These are phyloP conservation scores for Scolanthus callimorphus DNA, from an alignment of 92 coral and sea anemone genomes.

Conservation along the genomic window DNA sequence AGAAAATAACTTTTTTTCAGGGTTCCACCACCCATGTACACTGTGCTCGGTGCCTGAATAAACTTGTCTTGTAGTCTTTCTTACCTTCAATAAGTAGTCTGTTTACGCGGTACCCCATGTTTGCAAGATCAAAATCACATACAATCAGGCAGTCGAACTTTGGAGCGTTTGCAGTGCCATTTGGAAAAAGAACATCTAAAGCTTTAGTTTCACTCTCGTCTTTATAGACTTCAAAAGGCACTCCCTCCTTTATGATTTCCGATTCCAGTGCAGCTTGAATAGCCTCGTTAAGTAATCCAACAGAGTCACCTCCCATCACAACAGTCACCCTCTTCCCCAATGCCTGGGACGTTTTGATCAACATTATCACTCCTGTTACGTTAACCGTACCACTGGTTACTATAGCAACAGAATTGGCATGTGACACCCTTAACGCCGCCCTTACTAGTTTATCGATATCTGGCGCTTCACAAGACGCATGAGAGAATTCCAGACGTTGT, in stretches of 20 bases:
- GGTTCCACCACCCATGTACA: too few relatives aligned
- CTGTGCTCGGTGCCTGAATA: too few relatives aligned
- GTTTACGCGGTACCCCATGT: too few relatives aligned
- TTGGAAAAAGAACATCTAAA: constrained; percentile 42
- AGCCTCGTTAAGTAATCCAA: constrained; percentile 24
- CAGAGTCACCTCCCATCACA: constrained; percentile 34
- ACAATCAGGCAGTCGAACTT: too few relatives aligned
- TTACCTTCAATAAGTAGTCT: too few relatives aligned
- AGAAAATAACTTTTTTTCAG: too few relatives aligned
- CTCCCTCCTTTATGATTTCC: constrained; percentile 25
- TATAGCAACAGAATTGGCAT: constrained; percentile 56
- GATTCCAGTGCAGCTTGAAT: constrained; percentile 20
- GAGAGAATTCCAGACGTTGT: constrained; percentile 41
- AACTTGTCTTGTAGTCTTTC: too few relatives aligned
- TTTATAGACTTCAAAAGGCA: constrained; percentile 47
- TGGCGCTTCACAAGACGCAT: constrained; percentile 56
- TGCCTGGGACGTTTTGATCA: constrained; percentile 73
- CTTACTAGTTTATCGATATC: constrained; percentile 54
- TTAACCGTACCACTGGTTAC: constrained; percentile 59
- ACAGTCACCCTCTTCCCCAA: constrained; percentile 54
- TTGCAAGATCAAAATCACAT: too few relatives aligned
- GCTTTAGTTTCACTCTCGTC: constrained; percentile 31
- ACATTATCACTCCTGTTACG: constrained; percentile 51
- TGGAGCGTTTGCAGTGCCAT: constrained; percentile 19
- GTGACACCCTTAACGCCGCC: constrained; percentile 57